Evolutionary conservation across 2,113 vertebrate species (phyloP), one percentile per base, ranked within the genome.

Genomic region (Poeciliopsis turrubarensis): DNA sequence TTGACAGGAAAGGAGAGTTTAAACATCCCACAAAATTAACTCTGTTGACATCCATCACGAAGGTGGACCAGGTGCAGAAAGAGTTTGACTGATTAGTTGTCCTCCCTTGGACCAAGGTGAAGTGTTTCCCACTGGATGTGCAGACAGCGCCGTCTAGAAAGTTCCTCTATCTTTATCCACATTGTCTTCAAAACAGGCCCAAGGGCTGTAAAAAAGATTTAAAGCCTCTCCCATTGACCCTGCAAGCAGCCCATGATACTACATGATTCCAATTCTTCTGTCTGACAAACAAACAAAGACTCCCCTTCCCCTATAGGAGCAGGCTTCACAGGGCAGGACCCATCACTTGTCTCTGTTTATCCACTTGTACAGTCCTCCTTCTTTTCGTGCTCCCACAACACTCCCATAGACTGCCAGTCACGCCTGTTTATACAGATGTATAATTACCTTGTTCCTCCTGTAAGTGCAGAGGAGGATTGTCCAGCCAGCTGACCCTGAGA

Each of bases 401-500:
- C 68, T 60, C 60, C 68, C 73, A 80, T 32, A 7, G 69, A 74
- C 85, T 80, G 90, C 87, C 81, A 83, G 78, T 91, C 87, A 89
- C 22, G 14, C 67, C 76, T 94, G 91, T 95, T 94, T 93, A 82
- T 90, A 94, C 92, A 93, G 93, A 93, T 94, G 93, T 86, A 87
- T 78, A 68, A 87, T 85, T 91, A 91, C 87, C 77, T 78, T 60
- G 70, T 68, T 81, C 70, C 79, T 80, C 66, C 72, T 77, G 69
- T 66, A 76, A 69, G 83, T 72, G 68, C 69, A 75, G 72, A 75
- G 79, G 89, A 68, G 84, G 77, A 81, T 91, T 68, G 62, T 84
- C 87, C 84, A 82, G 70, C 79, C 77, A 73, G 82, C 67, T 82
- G 83, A 85, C 85, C 86, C 73, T 70, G 76, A 64, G 68, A 82